These are phyloP conservation scores for Philantomba maxwellii DNA, from an alignment of 2,113 vertebrate genomes.

Conservation along the genomic window DNA sequence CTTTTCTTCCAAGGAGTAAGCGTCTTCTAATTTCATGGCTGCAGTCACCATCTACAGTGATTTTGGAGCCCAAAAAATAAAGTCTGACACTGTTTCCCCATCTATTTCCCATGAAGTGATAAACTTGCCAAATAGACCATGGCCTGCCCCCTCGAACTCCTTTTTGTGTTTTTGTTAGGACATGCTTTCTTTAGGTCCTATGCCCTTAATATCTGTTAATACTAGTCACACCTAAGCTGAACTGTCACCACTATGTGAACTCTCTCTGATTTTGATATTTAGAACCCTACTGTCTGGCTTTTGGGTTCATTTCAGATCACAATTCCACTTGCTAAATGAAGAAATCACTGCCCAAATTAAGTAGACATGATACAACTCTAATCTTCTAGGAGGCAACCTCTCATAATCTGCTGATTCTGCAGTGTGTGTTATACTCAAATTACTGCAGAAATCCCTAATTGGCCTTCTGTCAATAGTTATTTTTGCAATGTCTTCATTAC, in stretches of 20 bases:
- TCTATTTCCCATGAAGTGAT: too few relatives aligned
- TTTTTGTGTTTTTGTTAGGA: not conserved
- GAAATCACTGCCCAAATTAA: not conserved
- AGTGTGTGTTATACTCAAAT: slow-evolving; percentile 27
- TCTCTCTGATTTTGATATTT: not conserved
- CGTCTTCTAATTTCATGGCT: too few relatives aligned
- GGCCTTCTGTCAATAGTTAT: slow-evolving; percentile 54
- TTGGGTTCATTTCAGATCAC: not conserved
- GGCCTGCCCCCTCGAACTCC: not conserved
- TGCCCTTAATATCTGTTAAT: not conserved
- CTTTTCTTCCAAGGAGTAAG: too few relatives aligned
- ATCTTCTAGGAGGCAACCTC: not conserved
- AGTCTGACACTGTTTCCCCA: too few relatives aligned
- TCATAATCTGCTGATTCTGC: slow-evolving; percentile 45
- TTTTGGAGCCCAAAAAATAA: too few relatives aligned
- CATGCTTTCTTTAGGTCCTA: not conserved
- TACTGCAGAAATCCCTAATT: slow-evolving; percentile 45
- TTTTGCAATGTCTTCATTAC: slow-evolving; percentile 68
- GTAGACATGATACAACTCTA: not conserved
- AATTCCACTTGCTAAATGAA: slow-evolving; percentile 11
- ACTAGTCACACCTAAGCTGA: not conserved
- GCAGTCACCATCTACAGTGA: too few relatives aligned
- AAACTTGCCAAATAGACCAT: not conserved
- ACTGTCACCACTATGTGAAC: not conserved
- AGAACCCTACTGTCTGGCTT: not conserved